Conservation (phyloP, 2,797 vertebrate genomes). For the Acrocephalus scirpaceus region DNA sequence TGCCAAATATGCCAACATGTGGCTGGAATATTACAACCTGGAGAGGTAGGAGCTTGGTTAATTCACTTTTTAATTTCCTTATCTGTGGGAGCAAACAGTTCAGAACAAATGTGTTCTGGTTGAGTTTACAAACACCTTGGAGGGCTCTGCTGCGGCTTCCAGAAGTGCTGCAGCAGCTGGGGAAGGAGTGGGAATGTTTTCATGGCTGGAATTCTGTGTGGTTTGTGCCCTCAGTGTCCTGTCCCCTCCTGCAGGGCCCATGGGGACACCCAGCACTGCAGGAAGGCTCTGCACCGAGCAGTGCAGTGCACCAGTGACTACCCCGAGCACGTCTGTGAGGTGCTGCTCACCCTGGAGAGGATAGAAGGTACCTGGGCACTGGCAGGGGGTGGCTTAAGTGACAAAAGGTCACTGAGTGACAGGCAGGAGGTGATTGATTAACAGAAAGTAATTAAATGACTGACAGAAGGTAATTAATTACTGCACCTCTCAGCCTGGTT, state of each 20-base stretch:
- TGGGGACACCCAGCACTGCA: conserved; percentile 89
- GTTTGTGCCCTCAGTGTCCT: background rate
- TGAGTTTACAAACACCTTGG: background rate
- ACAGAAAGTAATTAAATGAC: background rate
- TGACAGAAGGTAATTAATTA: background rate
- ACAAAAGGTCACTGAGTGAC: background rate
- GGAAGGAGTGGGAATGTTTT: too few relatives aligned
- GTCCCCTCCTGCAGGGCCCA: conserved; percentile 81
- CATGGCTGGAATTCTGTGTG: background rate
- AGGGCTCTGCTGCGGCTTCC: background rate
- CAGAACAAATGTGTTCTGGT: accelerated
- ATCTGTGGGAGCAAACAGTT: background rate
- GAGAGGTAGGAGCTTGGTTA: conserved; percentile 83
- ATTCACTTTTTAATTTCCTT: background rate
- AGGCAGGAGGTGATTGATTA: background rate
- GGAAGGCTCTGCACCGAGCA: conserved; percentile 93
- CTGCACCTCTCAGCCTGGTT: background rate
- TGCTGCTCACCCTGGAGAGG: conserved; percentile 92
- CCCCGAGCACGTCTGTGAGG: conserved; percentile 95
- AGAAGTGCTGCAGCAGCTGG: background rate
- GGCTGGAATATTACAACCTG: conserved; percentile 96
- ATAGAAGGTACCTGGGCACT: conserved; percentile 85
- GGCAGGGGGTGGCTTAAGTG: background rate
- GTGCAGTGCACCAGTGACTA: conserved; percentile 97
- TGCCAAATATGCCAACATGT: conserved; percentile 97